Conservation (phyloP, 2,888 invertebrate genomes). For the Apamea monoglypha region DNA sequence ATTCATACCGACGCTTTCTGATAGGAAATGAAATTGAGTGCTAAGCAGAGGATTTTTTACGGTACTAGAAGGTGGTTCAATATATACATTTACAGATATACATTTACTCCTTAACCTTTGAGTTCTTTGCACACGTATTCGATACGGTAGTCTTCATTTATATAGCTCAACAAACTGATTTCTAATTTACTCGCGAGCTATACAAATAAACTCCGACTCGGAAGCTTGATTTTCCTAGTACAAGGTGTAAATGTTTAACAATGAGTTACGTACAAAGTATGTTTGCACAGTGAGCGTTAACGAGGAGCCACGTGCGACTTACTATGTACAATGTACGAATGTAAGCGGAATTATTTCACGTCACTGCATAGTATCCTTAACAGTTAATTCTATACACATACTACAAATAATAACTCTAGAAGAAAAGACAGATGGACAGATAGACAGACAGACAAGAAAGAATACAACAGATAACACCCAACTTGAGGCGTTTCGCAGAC, state of each 20-base stretch:
- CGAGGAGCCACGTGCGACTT: background rate
- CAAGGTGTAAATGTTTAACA: conserved; percentile 34
- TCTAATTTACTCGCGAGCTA: background rate
- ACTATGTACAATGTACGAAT: background rate
- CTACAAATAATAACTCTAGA: conserved; percentile 4
- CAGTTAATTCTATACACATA: conserved; percentile 9
- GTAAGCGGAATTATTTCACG: background rate
- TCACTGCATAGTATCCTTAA: background rate
- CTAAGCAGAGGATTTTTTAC: background rate
- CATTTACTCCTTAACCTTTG: background rate
- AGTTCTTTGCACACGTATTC: too few relatives aligned
- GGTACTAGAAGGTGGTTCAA: background rate
- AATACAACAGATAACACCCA: conserved; percentile 46
- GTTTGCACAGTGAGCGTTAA: conserved; percentile 35
- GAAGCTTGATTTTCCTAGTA: conserved; percentile 21
- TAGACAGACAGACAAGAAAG: conserved; percentile 58
- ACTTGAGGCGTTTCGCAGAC: conserved; percentile 54
- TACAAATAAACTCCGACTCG: background rate
- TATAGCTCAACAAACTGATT: conserved; percentile 5
- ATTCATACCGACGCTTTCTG: background rate
- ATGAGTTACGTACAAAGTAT: background rate
- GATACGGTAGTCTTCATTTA: background rate
- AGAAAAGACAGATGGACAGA: conserved; percentile 38
- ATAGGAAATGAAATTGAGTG: too few relatives aligned
- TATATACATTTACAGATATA: background rate